A percentile compares a stretch with the other conserved stretches of the same genome.
phyloP scores from a whole-genome alignment of 2,888 invertebrate genomes.

The Apocheima hispidaria region DNA sequence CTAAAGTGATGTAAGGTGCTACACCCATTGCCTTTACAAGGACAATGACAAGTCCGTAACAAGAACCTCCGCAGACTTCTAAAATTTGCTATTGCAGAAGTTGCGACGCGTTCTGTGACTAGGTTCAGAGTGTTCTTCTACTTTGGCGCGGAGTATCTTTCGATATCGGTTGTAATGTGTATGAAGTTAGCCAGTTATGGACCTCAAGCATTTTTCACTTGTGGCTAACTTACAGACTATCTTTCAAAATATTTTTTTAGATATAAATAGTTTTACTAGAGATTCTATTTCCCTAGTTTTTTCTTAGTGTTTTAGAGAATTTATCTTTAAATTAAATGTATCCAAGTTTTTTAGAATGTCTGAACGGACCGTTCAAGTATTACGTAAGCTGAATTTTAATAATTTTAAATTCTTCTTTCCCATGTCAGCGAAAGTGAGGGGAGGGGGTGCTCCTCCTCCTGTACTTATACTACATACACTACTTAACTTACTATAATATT shows the following conservation, averaged over 20 bases:
- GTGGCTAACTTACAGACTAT: background rate
- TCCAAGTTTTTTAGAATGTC: background rate
- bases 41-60: too few relatives aligned
- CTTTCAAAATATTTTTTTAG: background rate
- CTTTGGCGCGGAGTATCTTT: background rate
- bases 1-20: too few relatives aligned
- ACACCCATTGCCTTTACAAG: too few relatives aligned
- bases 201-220: slow-evolving; percentile 1
- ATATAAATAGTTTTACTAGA: slow-evolving; percentile 4
- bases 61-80: too few relatives aligned
- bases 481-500: too few relatives aligned
- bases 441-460: too few relatives aligned
- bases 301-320: background rate
- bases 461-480: too few relatives aligned
- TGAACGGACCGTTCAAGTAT: background rate
- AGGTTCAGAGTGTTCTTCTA: background rate
- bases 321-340: background rate
- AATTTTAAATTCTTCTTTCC: too few relatives aligned
- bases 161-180: slow-evolving; percentile 11
- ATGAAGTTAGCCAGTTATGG: slow-evolving; percentile 1
- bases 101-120: slow-evolving; percentile 2
- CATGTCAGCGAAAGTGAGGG: too few relatives aligned
- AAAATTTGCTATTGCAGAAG: background rate
- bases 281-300: background rate
- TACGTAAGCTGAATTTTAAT: too few relatives aligned